A percentile compares a stretch with the other conserved stretches of the same genome.
These are phyloP conservation scores for Cherax quadricarinatus DNA, from an alignment of 1,140 invertebrate genomes.

Conservation along the genomic window DNA sequence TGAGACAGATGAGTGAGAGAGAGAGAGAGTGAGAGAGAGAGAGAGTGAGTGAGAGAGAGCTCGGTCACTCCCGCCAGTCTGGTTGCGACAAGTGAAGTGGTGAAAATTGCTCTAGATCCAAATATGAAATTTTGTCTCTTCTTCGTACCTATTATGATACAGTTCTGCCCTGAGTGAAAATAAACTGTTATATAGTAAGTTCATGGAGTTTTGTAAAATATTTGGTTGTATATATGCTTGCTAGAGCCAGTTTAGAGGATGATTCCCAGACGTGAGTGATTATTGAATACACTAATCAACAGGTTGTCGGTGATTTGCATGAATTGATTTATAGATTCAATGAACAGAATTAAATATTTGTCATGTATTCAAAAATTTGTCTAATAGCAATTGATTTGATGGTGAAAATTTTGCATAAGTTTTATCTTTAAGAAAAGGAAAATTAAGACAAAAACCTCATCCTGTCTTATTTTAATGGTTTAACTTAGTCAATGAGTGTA, in stretches of 20 bases:
- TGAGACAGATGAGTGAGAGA: too few relatives aligned
- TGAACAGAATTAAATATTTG: not conserved
- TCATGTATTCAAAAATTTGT: not conserved
- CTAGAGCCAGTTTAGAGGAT: not conserved
- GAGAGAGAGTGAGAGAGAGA: too few relatives aligned
- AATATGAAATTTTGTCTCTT: slow-evolving; percentile 21
- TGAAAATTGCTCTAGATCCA: slow-evolving; percentile 20
- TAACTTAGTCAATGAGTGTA: not conserved
- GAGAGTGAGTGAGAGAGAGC: not conserved
- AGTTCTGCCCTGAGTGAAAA: not conserved
- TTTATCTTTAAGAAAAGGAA: not conserved
- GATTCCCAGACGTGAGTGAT: slow-evolving; percentile 3
- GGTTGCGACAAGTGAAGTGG: slow-evolving; percentile 37
- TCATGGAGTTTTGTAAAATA: not conserved
- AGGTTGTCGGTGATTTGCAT: slow-evolving; percentile 36
- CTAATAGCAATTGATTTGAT: not conserved
- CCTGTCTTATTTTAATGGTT: not conserved
- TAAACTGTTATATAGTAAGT: slow-evolving; percentile 23
- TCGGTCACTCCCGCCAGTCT: slow-evolving; percentile 13
- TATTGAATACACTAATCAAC: slow-evolving; percentile 44
- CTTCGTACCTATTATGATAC: not conserved
- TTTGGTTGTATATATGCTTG: not conserved
- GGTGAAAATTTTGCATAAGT: not conserved
- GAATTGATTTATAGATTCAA: not conserved
- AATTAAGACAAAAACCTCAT: not conserved